Conservation (phyloP, 2,888 invertebrate genomes). For the Scaptomyza tumidula region DNA sequence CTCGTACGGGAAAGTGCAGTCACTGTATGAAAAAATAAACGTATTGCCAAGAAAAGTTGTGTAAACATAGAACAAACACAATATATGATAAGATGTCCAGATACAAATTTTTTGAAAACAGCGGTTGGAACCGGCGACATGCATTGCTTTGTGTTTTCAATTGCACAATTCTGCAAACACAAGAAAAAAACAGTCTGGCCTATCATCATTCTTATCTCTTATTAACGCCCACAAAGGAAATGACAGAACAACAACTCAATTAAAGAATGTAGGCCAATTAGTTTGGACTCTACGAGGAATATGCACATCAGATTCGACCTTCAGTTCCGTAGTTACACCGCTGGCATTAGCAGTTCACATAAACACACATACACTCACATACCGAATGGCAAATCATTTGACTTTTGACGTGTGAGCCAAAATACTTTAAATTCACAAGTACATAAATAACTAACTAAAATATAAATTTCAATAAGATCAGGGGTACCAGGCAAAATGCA, state of each 20-base stretch:
- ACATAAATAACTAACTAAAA: neutral
- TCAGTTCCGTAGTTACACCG: slow-evolving; percentile 1
- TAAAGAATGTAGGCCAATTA: slow-evolving; percentile 54
- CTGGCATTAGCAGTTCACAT: slow-evolving; percentile 8
- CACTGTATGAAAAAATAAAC: neutral
- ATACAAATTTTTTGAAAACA: slow-evolving; percentile 22
- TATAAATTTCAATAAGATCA: neutral
- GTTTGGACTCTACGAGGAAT: slow-evolving; percentile 23
- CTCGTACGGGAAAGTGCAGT: slow-evolving; percentile 7
- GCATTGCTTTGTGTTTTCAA: slow-evolving; percentile 60
- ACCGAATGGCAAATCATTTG: slow-evolving; percentile 44
- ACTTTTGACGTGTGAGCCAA: slow-evolving; percentile 59
- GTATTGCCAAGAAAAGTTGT: neutral
- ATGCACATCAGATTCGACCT: slow-evolving; percentile 15
- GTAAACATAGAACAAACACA: slow-evolving; percentile 9
- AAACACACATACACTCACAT: slow-evolving; percentile 5
- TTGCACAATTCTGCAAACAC: slow-evolving; percentile 27
- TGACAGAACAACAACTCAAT: slow-evolving; percentile 25
- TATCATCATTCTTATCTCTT: slow-evolving; percentile 22
- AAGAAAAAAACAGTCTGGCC: neutral
- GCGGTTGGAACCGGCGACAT: slow-evolving; percentile 46
- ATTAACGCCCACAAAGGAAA: slow-evolving; percentile 62
- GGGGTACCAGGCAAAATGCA: slow-evolving; percentile 10
- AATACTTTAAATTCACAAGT: slow-evolving; percentile 25
- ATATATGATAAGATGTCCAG: neutral